Evolutionary conservation across 2,888 invertebrate genomes (phyloP).

Genomic region (Nephrotoma guestfalica): DNA sequence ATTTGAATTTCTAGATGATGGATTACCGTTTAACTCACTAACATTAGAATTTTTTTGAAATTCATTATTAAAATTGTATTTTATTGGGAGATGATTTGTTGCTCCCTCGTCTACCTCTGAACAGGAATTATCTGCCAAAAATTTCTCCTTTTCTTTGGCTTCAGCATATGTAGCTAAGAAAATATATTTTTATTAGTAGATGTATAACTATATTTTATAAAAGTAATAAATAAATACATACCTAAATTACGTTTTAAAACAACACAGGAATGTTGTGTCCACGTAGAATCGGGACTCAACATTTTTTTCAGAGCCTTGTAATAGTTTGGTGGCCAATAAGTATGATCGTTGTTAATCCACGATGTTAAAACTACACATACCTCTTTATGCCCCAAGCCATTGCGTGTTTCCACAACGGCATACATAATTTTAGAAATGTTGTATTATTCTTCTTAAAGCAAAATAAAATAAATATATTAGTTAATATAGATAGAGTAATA

Average conservation of each 20-base stretch:
- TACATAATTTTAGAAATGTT: neutral
- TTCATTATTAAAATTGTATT: neutral
- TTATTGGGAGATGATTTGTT: neutral
- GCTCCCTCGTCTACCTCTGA: neutral
- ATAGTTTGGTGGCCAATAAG: neutral
- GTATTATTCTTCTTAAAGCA: neutral
- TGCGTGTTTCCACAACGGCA: neutral
- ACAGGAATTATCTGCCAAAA: neutral
- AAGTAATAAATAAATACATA: neutral
- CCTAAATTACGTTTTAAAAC: neutral
- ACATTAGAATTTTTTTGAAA: neutral
- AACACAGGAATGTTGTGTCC: neutral
- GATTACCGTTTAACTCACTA: neutral
- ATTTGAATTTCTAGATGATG: neutral
- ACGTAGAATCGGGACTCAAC: neutral
- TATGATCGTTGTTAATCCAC: neutral
- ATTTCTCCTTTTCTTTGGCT: neutral
- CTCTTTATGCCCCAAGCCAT: neutral
- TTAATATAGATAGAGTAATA: too few relatives aligned
- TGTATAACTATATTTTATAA: neutral
- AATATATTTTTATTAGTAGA: neutral
- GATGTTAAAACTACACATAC: neutral
- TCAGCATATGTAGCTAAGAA: neutral
- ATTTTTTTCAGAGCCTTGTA: neutral
- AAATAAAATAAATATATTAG: too few relatives aligned